Percentiles rank a stretch among this genome's conserved stretches.
phyloP scores from a whole-genome alignment of 1,140 invertebrate genomes.

The Panagrolaimus sp. region DNA sequence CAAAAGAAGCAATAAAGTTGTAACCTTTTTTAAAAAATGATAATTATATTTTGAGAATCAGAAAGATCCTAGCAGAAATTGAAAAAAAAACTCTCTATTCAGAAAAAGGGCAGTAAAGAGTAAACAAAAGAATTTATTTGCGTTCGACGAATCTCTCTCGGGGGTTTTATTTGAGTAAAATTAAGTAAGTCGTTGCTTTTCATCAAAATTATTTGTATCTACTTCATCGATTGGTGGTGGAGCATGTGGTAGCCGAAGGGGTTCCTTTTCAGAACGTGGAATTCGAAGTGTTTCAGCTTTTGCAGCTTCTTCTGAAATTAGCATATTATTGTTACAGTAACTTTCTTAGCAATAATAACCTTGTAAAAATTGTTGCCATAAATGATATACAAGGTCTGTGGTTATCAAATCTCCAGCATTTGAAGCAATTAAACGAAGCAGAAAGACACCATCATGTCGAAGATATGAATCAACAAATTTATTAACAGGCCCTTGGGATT shows the following conservation, averaged over 20 bases:
- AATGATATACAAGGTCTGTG: conserved; percentile 48
- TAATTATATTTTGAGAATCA: too few species aligned
- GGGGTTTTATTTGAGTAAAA: too few species aligned
- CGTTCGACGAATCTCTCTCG: too few species aligned
- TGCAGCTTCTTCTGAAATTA: conserved; percentile 26
- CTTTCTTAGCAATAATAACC: not conserved
- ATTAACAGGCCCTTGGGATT: conserved; percentile 22
- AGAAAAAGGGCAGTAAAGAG: too few species aligned
- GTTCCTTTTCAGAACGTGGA: too few species aligned
- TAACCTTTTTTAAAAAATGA: too few species aligned
- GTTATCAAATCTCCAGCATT: conserved; percentile 57
- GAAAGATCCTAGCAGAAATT: too few species aligned
- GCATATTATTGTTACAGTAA: not conserved
- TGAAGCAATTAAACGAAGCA: conserved; percentile 50
- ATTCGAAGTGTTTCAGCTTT: conserved; percentile 28
- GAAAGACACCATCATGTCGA: conserved; percentile 56
- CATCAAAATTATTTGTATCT: conserved; percentile 15
- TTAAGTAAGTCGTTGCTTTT: conserved; percentile 22
- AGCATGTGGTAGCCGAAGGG: not conserved
- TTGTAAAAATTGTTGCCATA: conserved; percentile 45
- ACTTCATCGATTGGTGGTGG: conserved; percentile 16
- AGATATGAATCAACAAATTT: conserved; percentile 57
- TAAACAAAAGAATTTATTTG: too few species aligned
- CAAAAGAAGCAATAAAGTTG: too few species aligned
- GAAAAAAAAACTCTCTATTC: too few species aligned